Evolutionary conservation across 2,797 vertebrate species (phyloP).

Genomic region (Melopsittacus undulatus): DNA sequence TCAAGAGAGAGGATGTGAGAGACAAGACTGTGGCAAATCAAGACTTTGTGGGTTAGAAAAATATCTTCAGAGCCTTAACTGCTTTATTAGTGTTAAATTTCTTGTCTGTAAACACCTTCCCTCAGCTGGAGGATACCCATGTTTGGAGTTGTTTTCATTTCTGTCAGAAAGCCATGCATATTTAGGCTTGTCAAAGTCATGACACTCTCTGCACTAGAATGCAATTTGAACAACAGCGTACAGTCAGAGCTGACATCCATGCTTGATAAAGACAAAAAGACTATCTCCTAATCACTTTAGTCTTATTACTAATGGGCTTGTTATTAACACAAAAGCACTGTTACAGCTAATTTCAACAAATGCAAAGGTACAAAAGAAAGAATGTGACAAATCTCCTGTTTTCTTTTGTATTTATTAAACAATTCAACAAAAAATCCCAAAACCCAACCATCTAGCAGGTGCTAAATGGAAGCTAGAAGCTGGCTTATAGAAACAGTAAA

Average conservation of each 20-base stretch:
- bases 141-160: background rate
- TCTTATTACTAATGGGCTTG: slow-evolving; percentile 15
- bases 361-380: background rate
- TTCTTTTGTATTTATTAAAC: background rate
- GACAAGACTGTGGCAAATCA: background rate
- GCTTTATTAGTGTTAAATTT: slow-evolving; percentile 18
- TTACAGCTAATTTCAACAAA: slow-evolving; percentile 26
- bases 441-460: background rate
- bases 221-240: background rate
- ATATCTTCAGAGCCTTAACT: background rate
- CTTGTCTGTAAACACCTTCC: background rate
- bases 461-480: background rate
- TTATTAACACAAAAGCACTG: background rate
- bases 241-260: background rate
- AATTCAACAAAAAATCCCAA: background rate
- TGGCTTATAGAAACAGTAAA: background rate
- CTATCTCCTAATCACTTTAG: background rate
- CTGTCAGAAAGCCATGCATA: background rate
- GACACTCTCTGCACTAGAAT: background rate
- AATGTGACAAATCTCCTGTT: background rate
- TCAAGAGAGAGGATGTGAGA: background rate
- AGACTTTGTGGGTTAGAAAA: background rate
- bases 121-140: background rate
- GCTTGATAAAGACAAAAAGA: slow-evolving; percentile 16
- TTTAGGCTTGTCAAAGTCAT: slow-evolving; percentile 13